Percentiles rank a stretch among this genome's conserved stretches.
Conservation (phyloP, 2,113 vertebrate genomes). For the Dicerorhinus sumatrensis region DNA sequence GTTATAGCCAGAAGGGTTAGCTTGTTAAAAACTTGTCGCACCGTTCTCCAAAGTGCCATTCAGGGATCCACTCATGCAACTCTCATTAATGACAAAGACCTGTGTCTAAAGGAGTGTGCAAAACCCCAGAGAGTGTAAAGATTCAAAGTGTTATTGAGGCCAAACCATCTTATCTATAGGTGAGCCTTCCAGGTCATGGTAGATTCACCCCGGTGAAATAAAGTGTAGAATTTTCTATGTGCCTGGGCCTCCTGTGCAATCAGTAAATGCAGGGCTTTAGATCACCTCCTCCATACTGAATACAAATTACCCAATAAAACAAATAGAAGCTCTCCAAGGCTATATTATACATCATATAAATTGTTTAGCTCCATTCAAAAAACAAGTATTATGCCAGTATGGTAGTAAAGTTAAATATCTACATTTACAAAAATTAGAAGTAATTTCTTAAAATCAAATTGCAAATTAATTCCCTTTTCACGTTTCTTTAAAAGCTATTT, state of each 20-base stretch:
- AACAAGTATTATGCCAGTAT: conserved; percentile 3
- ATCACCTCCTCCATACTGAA: conserved; percentile 34
- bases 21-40: conserved; percentile 78
- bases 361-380: conserved; percentile 57
- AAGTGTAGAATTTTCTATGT: conserved; percentile 43
- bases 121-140: conserved; percentile 66
- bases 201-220: conserved; percentile 56
- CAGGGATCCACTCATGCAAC: conserved; percentile 60
- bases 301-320: conserved; percentile 66
- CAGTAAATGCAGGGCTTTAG: conserved; percentile 40
- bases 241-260: conserved; percentile 2
- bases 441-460: conserved; percentile 57
- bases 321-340: conserved; percentile 59
- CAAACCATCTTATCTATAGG: conserved; percentile 62
- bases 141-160: conserved; percentile 69
- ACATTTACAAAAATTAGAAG: conserved; percentile 38
- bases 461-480: conserved; percentile 43
- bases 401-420: conserved; percentile 51
- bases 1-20: conserved; percentile 76
- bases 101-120: conserved; percentile 70
- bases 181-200: conserved; percentile 67
- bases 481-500: conserved; percentile 33
- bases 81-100: conserved; percentile 81
- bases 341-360: conserved; percentile 35
- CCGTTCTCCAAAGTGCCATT: conserved; percentile 74